phyloP scores from a whole-genome alignment of 1,140 invertebrate species.

The Subanguina moxae region DNA sequence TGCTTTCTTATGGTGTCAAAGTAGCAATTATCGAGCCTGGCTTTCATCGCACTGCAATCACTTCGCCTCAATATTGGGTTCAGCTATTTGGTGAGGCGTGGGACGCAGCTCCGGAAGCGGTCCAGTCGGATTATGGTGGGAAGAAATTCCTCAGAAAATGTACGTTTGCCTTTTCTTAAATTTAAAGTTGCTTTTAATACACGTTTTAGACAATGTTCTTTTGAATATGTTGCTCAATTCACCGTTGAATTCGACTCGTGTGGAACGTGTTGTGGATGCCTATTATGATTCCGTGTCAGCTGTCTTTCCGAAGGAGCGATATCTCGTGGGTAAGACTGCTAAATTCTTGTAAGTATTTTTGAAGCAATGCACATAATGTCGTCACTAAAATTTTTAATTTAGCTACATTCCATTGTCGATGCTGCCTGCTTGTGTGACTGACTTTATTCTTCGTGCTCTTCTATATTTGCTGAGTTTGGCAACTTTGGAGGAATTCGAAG shows the following conservation, averaged over 20 bases:
- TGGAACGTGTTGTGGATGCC: slow-evolving; percentile 50
- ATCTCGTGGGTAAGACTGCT: slow-evolving; percentile 7
- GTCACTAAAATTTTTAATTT: slow-evolving; percentile 4
- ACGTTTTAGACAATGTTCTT: too few species aligned
- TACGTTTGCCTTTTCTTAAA: too few species aligned
- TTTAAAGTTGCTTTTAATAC: too few species aligned
- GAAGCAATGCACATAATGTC: neutral
- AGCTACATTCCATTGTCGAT: neutral
- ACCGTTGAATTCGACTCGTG: slow-evolving; percentile 30
- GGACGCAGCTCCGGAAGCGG: slow-evolving; percentile 34
- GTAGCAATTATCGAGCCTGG: slow-evolving; percentile 47
- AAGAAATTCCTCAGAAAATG: slow-evolving; percentile 3
- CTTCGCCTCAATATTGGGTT: slow-evolving; percentile 40
- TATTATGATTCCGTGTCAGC: slow-evolving; percentile 53
- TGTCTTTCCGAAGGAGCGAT: slow-evolving; percentile 42
- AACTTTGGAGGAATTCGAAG: too few species aligned
- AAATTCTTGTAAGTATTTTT: neutral
- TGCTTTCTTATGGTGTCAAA: slow-evolving; percentile 38
- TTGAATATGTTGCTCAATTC: too few species aligned
- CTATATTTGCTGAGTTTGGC: too few species aligned
- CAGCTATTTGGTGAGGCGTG: slow-evolving; percentile 43
- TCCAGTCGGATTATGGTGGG: slow-evolving; percentile 45
- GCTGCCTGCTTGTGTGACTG: neutral
- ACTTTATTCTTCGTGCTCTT: neutral
- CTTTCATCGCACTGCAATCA: slow-evolving; percentile 32